A percentile compares a stretch with the other conserved stretches of the same genome.
Evolutionary conservation across 1,140 invertebrate genomes (phyloP).

Genomic region (Megathymus violae): DNA sequence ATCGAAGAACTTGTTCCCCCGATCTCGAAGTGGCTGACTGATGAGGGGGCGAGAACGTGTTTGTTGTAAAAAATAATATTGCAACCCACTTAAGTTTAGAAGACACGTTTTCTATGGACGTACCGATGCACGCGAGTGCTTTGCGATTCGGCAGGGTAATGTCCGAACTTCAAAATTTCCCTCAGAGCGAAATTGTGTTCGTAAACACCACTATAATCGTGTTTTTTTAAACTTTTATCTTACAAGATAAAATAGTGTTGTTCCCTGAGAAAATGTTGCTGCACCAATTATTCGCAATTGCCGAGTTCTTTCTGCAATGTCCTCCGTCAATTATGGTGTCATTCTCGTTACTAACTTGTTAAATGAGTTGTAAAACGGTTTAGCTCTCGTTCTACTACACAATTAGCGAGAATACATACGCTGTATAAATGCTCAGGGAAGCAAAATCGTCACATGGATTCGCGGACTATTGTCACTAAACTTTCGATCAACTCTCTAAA

Average conservation of each 20-base stretch:
- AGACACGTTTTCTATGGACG: constrained; percentile 56
- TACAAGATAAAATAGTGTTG: constrained; percentile 26
- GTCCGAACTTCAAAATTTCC: constrained; percentile 60
- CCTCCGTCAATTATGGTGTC: constrained; percentile 62
- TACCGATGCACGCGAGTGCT: constrained; percentile 37
- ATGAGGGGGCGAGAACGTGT: constrained; percentile 66
- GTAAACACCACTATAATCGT: constrained; percentile 35
- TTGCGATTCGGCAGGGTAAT: constrained; percentile 59
- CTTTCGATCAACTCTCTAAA: not conserved
- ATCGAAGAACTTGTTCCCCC: constrained; percentile 62
- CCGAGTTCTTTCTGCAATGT: constrained; percentile 53
- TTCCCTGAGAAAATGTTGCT: constrained; percentile 62
- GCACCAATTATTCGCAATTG: constrained; percentile 72
- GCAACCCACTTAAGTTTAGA: constrained; percentile 56
- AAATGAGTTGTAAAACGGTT: constrained; percentile 25
- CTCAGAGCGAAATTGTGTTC: constrained; percentile 41
- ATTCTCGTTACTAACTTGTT: constrained; percentile 39
- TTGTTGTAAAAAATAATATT: constrained; percentile 68
- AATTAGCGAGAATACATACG: constrained; percentile 12
- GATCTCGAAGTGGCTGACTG: constrained; percentile 50
- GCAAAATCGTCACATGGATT: constrained; percentile 1
- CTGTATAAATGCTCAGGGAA: not conserved
- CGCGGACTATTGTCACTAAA: constrained; percentile 1
- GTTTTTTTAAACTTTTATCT: constrained; percentile 40
- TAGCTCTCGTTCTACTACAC: constrained; percentile 27